Evolutionary conservation across 2,888 invertebrate species (phyloP), one percentile per base, ranked within the genome.

Genomic region (Rhingia rostrata): DNA sequence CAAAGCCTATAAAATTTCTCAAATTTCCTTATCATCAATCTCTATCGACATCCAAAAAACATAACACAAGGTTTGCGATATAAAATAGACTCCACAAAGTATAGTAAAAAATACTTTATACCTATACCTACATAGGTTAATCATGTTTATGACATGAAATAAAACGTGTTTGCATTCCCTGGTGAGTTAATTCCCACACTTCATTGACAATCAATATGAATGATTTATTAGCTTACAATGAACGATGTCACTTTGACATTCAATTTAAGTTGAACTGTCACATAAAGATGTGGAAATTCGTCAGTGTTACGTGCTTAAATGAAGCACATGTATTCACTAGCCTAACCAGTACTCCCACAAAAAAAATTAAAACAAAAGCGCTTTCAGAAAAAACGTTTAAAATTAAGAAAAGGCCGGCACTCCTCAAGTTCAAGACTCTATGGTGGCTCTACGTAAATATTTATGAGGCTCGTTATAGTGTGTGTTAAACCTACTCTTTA

Each of bases 351-450:
- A 45, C 60, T 61, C 67, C 60, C 53, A 69, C 67, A 45, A 61
- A 53, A 10, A 9, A 32, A 45, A 22, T 10, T 7, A 5, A 9
- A 51, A 14, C 4, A 43, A 14, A 12, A 33, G 32, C 4, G 14
- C 37, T 35, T 4, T 14, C 7, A 67, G 51, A 51, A 41, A 2
- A 22, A 22, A 22, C 22, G 22, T 22, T 22, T 12, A 67, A 39
- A 37, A 35, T 37, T 14, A 12, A 33, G 41, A 49, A 45, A 49
- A 45, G 30, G 37, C 4, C 37, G 49, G 12, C 53, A 43, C 60
- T 67, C 60, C 53, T 32, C 53, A 67, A 60, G 60, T 75, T 75
- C 60, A 67, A 45, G 60, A 41, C 35, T 22, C 22, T 60, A 47
- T 64, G 51, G 41, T 56, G 41, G 22, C 58, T 41, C 49, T 54